Conservation (phyloP, 2,113 vertebrate species). For the Ciconia boyciana region DNA sequence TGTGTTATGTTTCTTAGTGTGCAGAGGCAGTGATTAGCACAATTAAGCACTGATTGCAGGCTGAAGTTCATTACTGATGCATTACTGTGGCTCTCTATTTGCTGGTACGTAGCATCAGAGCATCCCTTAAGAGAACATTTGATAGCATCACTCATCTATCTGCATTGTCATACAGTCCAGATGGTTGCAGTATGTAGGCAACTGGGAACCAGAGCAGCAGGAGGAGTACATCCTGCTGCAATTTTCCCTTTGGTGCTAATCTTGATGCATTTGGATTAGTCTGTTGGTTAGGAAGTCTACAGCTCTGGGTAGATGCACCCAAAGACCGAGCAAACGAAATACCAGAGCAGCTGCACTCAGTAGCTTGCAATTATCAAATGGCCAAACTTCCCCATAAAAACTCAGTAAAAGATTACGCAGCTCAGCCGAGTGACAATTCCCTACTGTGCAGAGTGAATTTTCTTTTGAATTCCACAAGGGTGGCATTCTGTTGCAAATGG, state of each 20-base stretch:
- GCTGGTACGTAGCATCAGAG: neutral
- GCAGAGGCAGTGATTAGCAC: neutral
- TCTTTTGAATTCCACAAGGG: neutral
- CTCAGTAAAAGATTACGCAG: neutral
- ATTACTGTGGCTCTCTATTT: neutral
- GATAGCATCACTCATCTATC: neutral
- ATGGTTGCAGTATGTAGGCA: constrained; percentile 23
- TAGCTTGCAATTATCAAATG: neutral
- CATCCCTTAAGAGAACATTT: neutral
- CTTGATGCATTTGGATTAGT: neutral
- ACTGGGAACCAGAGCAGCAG: constrained; percentile 3
- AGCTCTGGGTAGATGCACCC: neutral
- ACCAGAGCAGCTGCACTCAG: neutral
- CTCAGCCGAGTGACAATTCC: neutral
- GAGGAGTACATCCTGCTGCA: neutral
- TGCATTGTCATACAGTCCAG: constrained; percentile 2
- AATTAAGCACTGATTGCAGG: neutral
- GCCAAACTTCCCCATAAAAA: neutral
- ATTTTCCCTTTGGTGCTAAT: neutral
- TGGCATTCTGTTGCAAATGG: neutral
- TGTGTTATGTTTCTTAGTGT: neutral
- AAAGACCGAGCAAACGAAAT: neutral
- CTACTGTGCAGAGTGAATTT: neutral
- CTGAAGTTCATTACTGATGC: neutral
- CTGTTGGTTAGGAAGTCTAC: neutral